Evolutionary conservation across 2,113 vertebrate genomes (phyloP).

Genomic region (Podarcis cretensis): DNA sequence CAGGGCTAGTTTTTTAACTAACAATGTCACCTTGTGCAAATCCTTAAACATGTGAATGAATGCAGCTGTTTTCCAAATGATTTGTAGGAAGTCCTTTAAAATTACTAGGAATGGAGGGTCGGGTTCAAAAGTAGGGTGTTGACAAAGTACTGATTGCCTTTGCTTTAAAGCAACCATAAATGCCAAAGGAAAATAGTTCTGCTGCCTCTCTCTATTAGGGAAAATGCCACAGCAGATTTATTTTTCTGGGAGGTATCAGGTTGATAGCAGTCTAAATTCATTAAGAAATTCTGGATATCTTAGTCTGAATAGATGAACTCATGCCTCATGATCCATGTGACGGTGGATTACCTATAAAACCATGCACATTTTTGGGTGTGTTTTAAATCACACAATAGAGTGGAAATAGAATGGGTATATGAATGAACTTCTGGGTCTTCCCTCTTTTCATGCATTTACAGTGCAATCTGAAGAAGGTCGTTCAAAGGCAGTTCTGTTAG

Average conservation of each 20-base stretch:
- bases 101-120: constrained; percentile 70
- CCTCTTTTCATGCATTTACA: no score
- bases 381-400: not conserved
- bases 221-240: constrained; percentile 61
- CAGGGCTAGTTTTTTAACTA: not conserved
- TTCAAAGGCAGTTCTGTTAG: no score
- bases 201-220: constrained; percentile 71
- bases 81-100: constrained; percentile 61
- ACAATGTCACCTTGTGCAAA: not conserved
- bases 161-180: constrained; percentile 72
- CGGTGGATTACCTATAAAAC: not conserved
- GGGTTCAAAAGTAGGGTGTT: constrained; percentile 70
- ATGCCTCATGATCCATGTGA: not conserved
- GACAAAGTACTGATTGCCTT: constrained; percentile 74
- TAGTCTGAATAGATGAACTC: not conserved
- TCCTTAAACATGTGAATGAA: constrained; percentile 53
- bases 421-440: no score
- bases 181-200: constrained; percentile 70
- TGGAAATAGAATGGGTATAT: not conserved
- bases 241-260: constrained; percentile 48
- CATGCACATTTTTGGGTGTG: not conserved
- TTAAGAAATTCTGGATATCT: not conserved
- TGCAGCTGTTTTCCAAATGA: constrained; percentile 72
- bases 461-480: no score
- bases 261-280: constrained; percentile 29